Evolutionary conservation across 2,888 invertebrate species (phyloP).

Genomic region (Dichetophora obliterata): DNA sequence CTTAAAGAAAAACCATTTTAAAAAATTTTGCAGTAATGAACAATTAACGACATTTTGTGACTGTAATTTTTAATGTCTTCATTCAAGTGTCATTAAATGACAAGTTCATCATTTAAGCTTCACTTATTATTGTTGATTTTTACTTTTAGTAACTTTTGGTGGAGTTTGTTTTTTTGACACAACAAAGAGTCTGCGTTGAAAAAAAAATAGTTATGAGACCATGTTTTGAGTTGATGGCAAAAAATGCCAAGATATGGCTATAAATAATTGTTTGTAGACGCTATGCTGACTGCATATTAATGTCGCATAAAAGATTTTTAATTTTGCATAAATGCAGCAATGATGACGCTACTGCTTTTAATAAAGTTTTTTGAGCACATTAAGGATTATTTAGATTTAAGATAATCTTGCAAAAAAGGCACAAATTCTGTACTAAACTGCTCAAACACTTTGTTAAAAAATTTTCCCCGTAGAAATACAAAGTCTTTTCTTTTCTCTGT

Average conservation of each 20-base stretch:
- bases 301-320: background rate
- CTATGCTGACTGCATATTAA: conserved; percentile 28
- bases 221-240: too few relatives aligned
- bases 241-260: background rate
- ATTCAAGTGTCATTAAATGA: background rate
- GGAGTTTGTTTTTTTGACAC: background rate
- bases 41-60: background rate
- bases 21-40: background rate
- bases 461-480: too few relatives aligned
- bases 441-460: too few relatives aligned
- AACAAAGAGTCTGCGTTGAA: background rate
- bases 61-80: background rate
- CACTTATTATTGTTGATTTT: background rate
- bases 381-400: too few relatives aligned
- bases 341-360: too few relatives aligned
- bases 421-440: too few relatives aligned
- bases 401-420: too few relatives aligned
- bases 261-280: conserved; percentile 7
- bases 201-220: background rate
- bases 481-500: too few relatives aligned
- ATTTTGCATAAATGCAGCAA: too few relatives aligned
- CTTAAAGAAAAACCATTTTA: background rate
- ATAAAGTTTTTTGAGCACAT: too few relatives aligned
- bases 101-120: background rate
- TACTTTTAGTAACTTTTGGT: background rate